Base-by-base conservation (phyloP, 2,113 vertebrate species). In the Eubucco bourcierii region DNA sequence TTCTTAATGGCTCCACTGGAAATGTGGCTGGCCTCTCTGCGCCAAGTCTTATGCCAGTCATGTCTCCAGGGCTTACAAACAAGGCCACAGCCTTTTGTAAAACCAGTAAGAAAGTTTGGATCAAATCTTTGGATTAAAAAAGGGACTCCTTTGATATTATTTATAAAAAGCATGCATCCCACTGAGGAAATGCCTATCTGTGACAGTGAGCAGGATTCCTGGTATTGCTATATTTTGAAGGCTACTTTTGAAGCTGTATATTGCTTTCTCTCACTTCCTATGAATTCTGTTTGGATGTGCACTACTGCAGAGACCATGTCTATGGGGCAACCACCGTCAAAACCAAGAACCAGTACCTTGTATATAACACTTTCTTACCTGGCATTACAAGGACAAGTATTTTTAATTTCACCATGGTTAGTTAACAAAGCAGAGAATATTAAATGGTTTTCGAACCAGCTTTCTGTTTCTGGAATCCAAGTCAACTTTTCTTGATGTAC, bases 401-500 rank as follows among this genome's bases (percentile, higher is more conserved):
- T 80, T 94, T 88, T 80, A 80, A 80, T 95, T 93, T 93, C 50
- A 64, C 21, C 8, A 3, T 53, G 34, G 76, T 81, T 87, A 73
- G 67, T 66, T 68, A 67, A 65, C 82, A 77, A 60, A 93, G n/a
- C 37, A 72, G 60, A 37, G 33, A 66, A 91, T 87, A 71, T 12
- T 85, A 88, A 84, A 81, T 18, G 6, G 4, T 41, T 80, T 88
- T 67, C 82, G 58, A 84, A 68, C 68, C 81, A 79, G 46, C 25
- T 59, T 84, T 63, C 65, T 71, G 24, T n/a, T 94, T 84, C 67
- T 86, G 41, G 24, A 70, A 5, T 55, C 14, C 15, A 24, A 71
- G 50, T 47, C 39, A 72, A 18, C 18, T 78, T 86, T 73, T 60
- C 41, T 77, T 59, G 31, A 53, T 87, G n/a, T 56, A 65, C 61